Evolutionary conservation across 1,140 invertebrate species (phyloP), one percentile per base, ranked within the genome.

Genomic region (Pseudomyrmex cubaensis): DNA sequence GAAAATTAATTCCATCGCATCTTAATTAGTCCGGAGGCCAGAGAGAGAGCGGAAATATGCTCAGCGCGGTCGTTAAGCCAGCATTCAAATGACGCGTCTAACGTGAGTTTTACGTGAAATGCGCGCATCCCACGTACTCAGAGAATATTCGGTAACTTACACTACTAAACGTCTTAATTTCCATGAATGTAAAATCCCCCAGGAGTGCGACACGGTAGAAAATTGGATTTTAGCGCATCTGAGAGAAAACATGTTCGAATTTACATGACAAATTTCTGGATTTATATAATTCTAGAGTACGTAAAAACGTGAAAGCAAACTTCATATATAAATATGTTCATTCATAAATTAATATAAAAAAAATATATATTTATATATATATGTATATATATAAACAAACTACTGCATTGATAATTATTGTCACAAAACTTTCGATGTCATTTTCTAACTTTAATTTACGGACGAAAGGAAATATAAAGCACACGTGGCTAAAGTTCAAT

Each of bases 1-100:
- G 89, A 92, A 92, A 92, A 90, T 92, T 90, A 92, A 91, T 92
- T 90, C 85, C 85, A 82, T 83, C 75, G 82, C 56, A 86, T 84
- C 82, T 91, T 91, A 90, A 91, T 92, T 91, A 89, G 87, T 90
- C 72, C 20, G 17, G 20, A 59, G 72, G 35, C 35, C 35, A 80
- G 52, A 35, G 15, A 13, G 78, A 35, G 20, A 75, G 15, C 59
- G 72, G 73, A 87, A 78, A 82, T 62, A 61, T 59, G 83, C 75
- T 48, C 35, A 12, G 48, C 25, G 20, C 17, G 20, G 20, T 74
- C 74, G 57, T 86, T 75, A 74, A 75, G 63, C 56, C 67, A 13
- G 22, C 8, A 72, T 80, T 70, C 66, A 72, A 72, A 72, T 2
- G 54, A 72, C 35, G 46, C 20, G 20, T 80, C n/a, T 59, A 35